Conservation (phyloP, 2,888 invertebrate genomes). For the Callyntrura sp. region DNA sequence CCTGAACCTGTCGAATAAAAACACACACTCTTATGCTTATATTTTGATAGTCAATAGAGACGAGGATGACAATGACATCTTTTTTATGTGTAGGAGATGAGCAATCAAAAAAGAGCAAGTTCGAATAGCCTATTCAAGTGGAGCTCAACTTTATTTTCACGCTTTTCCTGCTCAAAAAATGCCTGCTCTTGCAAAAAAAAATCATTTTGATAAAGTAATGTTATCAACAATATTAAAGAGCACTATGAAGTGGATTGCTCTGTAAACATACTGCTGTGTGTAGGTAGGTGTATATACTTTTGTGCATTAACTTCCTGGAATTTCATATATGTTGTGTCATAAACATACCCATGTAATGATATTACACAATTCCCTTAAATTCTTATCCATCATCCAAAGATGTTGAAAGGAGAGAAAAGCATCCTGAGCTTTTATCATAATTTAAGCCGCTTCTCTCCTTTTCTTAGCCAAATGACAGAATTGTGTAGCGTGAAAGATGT, state of each 20-base stretch:
- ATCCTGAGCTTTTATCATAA: slow-evolving; percentile 56
- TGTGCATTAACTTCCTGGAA: neutral
- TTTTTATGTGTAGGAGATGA: neutral
- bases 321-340: neutral
- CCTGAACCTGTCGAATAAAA: slow-evolving; percentile 12
- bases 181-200: neutral
- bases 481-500: slow-evolving; percentile 1
- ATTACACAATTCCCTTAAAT: neutral
- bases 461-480: slow-evolving; percentile 50
- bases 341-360: neutral
- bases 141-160: neutral
- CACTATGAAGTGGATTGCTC: neutral
- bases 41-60: neutral
- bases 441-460: slow-evolving; percentile 4
- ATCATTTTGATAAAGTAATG: slow-evolving; percentile 5
- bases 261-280: too few relatives aligned
- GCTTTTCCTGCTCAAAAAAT: neutral
- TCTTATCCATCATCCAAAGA: neutral
- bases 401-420: neutral
- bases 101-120: slow-evolving; percentile 5
- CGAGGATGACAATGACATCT: slow-evolving; percentile 17
- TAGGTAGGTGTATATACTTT: too few relatives aligned
- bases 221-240: neutral
- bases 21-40: neutral
- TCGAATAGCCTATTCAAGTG: neutral